phyloP scores from a whole-genome alignment of 2,888 invertebrate species.

The Deroplatys truncata region DNA sequence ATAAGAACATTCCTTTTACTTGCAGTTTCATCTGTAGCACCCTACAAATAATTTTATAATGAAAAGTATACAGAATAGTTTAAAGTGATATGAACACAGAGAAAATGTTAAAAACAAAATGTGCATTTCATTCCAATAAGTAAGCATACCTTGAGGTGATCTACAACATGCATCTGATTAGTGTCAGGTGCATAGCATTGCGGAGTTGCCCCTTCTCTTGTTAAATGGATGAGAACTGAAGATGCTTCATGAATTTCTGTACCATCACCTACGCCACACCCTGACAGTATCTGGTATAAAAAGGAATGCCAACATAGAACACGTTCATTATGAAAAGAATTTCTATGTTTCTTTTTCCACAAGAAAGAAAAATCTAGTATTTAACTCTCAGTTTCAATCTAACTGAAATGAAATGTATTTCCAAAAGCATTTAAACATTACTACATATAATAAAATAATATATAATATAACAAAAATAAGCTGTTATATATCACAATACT shows the following conservation, averaged over 20 bases:
- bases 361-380: too few relatives aligned
- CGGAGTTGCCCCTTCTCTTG: conserved; percentile 43
- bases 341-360: too few relatives aligned
- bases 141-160: conserved; percentile 45
- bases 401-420: too few relatives aligned
- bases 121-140: too few relatives aligned
- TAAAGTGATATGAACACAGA: background rate
- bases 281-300: conserved; percentile 46
- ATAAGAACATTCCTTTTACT: conserved; percentile 47
- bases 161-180: conserved; percentile 46
- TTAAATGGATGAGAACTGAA: conserved; percentile 41
- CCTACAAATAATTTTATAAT: conserved; percentile 26
- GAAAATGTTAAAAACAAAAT: background rate
- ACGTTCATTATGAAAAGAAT: too few relatives aligned
- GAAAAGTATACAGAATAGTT: background rate
- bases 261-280: conserved; percentile 54
- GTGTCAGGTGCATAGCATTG: conserved; percentile 47
- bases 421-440: too few relatives aligned
- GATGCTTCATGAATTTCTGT: conserved; percentile 53
- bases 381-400: too few relatives aligned
- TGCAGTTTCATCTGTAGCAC: conserved; percentile 30
- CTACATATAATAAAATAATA: too few relatives aligned
- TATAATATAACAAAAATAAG: too few relatives aligned
- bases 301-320: background rate
- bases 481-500: too few relatives aligned